These are phyloP conservation scores for Bombus pyrosoma DNA, from an alignment of 1,140 invertebrate genomes.

Conservation along the genomic window DNA sequence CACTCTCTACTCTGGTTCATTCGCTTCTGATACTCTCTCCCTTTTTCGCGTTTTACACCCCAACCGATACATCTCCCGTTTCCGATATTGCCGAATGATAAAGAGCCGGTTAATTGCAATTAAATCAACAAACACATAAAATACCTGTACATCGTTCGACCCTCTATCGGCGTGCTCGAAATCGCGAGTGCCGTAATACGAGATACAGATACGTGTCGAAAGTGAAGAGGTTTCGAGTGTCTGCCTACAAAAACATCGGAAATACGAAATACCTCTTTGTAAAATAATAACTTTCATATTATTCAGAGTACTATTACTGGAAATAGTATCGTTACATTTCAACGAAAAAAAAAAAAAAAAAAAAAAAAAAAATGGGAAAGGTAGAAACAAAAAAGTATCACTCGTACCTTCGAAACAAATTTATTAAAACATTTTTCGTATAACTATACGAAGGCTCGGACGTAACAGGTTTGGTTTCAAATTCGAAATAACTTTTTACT, in stretches of 20 bases:
- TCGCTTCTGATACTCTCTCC: conserved; percentile 41
- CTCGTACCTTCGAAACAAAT: background rate
- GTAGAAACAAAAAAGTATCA: background rate
- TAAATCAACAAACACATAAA: conserved; percentile 61
- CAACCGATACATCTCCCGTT: conserved; percentile 22
- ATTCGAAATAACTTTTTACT: background rate
- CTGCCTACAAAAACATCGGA: conserved; percentile 36
- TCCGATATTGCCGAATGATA: conserved; percentile 63
- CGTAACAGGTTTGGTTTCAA: background rate
- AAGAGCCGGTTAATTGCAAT: conserved; percentile 64
- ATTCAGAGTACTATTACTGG: background rate
- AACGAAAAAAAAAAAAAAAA: background rate
- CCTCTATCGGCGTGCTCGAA: conserved; percentile 27
- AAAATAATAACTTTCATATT: conserved; percentile 42
- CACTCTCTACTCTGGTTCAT: conserved; percentile 41
- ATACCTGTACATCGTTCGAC: conserved; percentile 36
- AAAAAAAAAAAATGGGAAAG: background rate
- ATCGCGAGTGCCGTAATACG: conserved; percentile 42
- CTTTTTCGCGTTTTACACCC: conserved; percentile 41
- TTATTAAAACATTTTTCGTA: conserved; percentile 5
- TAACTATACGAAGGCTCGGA: background rate
- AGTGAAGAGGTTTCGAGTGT: conserved; percentile 47
- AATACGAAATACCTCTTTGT: conserved; percentile 35
- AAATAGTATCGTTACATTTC: background rate
- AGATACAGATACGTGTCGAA: conserved; percentile 31